These are phyloP conservation scores for Smutsia gigantea DNA, from an alignment of 2,797 vertebrate genomes.

Conservation along the genomic window DNA sequence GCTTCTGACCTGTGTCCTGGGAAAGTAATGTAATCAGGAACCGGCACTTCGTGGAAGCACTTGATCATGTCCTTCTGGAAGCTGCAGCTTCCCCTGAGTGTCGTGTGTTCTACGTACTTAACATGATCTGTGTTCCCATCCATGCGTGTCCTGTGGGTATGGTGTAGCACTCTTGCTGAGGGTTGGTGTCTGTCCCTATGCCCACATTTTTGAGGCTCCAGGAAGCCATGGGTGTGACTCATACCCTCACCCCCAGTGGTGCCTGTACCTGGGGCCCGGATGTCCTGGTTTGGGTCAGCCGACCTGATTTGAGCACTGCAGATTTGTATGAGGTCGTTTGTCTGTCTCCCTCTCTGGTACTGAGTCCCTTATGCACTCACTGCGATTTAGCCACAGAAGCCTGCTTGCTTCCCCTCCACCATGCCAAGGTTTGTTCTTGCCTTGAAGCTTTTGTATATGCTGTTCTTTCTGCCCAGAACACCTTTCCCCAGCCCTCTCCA, in stretches of 20 bases:
- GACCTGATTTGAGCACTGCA: constrained; percentile 30
- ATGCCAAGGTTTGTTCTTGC: background rate
- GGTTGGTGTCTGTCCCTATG: background rate
- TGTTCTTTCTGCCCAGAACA: background rate
- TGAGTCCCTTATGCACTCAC: background rate
- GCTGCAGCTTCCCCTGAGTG: background rate
- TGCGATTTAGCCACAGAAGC: background rate
- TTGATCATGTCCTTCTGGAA: background rate
- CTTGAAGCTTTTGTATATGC: background rate
- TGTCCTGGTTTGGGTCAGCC: constrained; percentile 50
- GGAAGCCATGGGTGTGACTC: constrained; percentile 67
- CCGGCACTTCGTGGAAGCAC: background rate
- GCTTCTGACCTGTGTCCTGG: background rate
- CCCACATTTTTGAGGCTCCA: constrained; percentile 49
- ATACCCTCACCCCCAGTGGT: constrained; percentile 41
- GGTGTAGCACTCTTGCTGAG: background rate
- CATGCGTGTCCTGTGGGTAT: background rate
- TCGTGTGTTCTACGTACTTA: background rate
- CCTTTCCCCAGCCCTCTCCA: constrained; percentile 19
- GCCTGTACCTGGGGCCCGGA: constrained; percentile 42
- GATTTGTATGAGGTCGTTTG: background rate
- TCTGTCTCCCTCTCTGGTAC: background rate
- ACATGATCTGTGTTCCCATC: background rate
- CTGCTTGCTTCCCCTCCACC: background rate
- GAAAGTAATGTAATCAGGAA: background rate